phyloP scores from a whole-genome alignment of 2,797 vertebrate genomes.

The Siniperca obscura region DNA sequence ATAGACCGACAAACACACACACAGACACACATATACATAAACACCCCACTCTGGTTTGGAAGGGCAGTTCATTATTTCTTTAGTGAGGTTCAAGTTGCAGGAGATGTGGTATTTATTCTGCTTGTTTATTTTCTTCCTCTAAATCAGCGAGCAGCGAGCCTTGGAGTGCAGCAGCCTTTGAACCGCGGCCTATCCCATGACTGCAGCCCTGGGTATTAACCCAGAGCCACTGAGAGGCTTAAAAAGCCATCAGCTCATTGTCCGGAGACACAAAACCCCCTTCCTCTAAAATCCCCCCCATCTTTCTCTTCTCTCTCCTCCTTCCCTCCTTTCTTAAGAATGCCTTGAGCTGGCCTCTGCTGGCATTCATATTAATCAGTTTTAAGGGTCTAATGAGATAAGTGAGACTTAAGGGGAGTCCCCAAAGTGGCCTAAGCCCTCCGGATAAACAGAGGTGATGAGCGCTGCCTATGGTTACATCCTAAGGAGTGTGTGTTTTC shows the following conservation, averaged over 20 bases:
- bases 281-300: slow-evolving; percentile 81
- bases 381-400: slow-evolving; percentile 97
- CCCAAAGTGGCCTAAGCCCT: slow-evolving; percentile 84
- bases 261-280: slow-evolving; percentile 89
- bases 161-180: slow-evolving; percentile 81
- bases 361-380: slow-evolving; percentile 96
- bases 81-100: slow-evolving; percentile 74
- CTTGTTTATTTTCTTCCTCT: slow-evolving; percentile 80
- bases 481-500: slow-evolving; percentile 62
- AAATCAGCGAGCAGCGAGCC: slow-evolving; percentile 71
- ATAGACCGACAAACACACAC: slow-evolving; percentile 18
- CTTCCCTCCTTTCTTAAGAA: slow-evolving; percentile 79
- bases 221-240: slow-evolving; percentile 90
- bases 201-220: slow-evolving; percentile 84
- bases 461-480: slow-evolving; percentile 74
- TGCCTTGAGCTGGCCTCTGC: slow-evolving; percentile 85
- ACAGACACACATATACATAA: background rate
- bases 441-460: slow-evolving; percentile 82
- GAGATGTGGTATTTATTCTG: slow-evolving; percentile 77
- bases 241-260: slow-evolving; percentile 92
- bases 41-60: slow-evolving; percentile 39
- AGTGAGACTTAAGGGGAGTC: slow-evolving; percentile 92
- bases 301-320: slow-evolving; percentile 74
- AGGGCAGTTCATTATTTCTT: slow-evolving; percentile 79
- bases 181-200: slow-evolving; percentile 82